A percentile compares a stretch with the other conserved stretches of the same genome.
These are phyloP conservation scores for Thomomys bottae DNA, from an alignment of 2,113 vertebrate genomes.

Conservation along the genomic window DNA sequence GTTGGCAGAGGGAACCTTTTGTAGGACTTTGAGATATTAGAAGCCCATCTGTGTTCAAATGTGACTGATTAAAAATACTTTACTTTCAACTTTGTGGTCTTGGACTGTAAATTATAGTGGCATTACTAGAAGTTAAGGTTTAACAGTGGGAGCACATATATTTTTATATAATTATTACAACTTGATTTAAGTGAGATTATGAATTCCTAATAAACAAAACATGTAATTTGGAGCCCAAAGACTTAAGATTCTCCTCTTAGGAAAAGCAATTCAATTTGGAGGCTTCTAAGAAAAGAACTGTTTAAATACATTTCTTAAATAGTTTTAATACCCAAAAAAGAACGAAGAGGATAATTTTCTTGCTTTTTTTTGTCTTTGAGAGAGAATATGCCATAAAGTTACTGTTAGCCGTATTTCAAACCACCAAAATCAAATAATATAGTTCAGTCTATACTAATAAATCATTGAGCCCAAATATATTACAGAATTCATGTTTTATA, in stretches of 20 bases:
- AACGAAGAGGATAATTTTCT: background rate
- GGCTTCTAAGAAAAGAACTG: background rate
- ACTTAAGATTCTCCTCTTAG: background rate
- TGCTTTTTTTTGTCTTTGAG: background rate
- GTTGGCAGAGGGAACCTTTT: background rate
- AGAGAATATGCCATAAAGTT: background rate
- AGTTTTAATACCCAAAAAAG: background rate
- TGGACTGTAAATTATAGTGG: background rate
- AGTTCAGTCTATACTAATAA: background rate
- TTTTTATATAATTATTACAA: background rate
- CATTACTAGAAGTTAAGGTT: background rate
- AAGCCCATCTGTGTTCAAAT: background rate
- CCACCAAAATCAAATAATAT: background rate
- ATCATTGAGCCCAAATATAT: background rate
- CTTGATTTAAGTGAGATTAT: constrained; percentile 11
- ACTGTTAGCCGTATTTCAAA: background rate
- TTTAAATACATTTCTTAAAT: background rate
- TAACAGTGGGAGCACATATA: background rate
- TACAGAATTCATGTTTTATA: background rate
- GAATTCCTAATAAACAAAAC: background rate
- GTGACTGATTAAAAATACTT: background rate
- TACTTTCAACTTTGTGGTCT: background rate
- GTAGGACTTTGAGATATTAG: background rate
- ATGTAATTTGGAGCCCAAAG: background rate
- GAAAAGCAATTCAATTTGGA: background rate